These are phyloP conservation scores for Dryoscopus gambensis DNA, from an alignment of 2,113 vertebrate genomes.

Conservation along the genomic window DNA sequence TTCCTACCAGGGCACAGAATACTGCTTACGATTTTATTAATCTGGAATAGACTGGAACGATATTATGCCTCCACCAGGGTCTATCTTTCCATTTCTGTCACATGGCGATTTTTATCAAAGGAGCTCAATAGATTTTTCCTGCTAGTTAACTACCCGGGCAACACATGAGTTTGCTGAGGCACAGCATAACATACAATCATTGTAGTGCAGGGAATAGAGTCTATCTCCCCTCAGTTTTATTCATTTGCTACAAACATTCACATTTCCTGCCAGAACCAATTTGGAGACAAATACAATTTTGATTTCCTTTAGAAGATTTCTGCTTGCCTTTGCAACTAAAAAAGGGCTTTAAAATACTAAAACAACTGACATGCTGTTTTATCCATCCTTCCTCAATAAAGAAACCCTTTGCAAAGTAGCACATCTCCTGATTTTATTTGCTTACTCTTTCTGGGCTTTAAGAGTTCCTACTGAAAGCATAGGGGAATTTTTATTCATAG, in stretches of 20 bases:
- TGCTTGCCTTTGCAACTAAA: not conserved
- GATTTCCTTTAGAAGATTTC: not conserved
- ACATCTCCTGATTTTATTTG: not conserved
- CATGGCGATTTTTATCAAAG: not conserved
- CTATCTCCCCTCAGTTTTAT: not conserved
- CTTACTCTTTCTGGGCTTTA: not conserved
- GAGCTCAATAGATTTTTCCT: not conserved
- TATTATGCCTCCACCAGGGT: not conserved
- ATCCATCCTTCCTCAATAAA: not conserved
- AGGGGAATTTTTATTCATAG: not conserved
- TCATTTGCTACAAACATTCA: not conserved
- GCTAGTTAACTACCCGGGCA: not conserved
- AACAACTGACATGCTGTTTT: not conserved
- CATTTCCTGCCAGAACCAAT: not conserved
- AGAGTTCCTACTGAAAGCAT: not conserved
- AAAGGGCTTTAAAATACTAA: not conserved
- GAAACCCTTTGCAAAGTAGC: not conserved
- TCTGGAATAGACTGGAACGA: not conserved
- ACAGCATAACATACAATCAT: not conserved
- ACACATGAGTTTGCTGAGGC: not conserved
- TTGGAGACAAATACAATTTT: not conserved
- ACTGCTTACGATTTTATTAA: not conserved
- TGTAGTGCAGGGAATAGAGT: not conserved
- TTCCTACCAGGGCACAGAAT: not conserved
- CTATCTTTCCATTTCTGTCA: not conserved